These are phyloP conservation scores for Salticus scenicus DNA, from an alignment of 2,888 invertebrate species.

Conservation along the genomic window DNA sequence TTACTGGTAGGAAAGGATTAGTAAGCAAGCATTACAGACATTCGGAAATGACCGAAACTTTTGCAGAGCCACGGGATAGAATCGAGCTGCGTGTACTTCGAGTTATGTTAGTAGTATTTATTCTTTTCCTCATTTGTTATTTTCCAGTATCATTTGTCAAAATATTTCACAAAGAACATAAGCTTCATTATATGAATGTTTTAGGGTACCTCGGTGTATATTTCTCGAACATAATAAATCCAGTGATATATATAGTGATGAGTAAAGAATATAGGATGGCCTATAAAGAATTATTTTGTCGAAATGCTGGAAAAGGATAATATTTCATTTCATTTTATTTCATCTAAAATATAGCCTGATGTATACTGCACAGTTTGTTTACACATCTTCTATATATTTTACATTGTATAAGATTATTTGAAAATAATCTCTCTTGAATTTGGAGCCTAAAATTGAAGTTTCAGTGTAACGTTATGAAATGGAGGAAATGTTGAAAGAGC, in stretches of 20 bases:
- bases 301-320: background rate
- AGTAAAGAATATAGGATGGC: slow-evolving; percentile 92
- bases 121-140: slow-evolving; percentile 92
- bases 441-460: no score
- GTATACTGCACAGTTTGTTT: no score
- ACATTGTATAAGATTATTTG: no score
- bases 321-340: no score
- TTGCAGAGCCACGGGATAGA: background rate
- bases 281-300: slow-evolving; percentile 77
- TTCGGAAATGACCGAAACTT: slow-evolving; percentile 11
- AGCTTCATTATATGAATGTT: slow-evolving; percentile 78
- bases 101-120: slow-evolving; percentile 94
- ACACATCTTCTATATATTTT: no score
- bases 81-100: slow-evolving; percentile 52
- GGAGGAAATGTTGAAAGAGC: no score
- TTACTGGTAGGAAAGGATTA: background rate
- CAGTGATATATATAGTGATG: slow-evolving; percentile 95
- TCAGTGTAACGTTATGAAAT: no score
- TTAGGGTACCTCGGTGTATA: slow-evolving; percentile 91
- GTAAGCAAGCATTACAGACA: slow-evolving; percentile 27
- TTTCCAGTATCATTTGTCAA: slow-evolving; percentile 93
- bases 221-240: slow-evolving; percentile 91
- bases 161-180: slow-evolving; percentile 86
- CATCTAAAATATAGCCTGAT: no score
- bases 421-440: no score